Conservation (phyloP, 2,888 invertebrate species). For the Axea sp. region DNA sequence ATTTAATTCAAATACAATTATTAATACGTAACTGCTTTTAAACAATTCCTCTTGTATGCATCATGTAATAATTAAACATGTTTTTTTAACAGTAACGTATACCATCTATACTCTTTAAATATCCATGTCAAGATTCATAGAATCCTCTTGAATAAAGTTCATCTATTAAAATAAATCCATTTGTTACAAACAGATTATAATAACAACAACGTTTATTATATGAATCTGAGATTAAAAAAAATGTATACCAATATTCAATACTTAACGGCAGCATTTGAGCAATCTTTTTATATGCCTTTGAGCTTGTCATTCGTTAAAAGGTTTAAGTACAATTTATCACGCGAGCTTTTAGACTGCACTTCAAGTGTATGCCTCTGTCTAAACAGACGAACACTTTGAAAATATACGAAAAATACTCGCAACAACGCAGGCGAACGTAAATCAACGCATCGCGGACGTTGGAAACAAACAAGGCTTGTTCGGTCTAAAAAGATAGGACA, state of each 20-base stretch:
- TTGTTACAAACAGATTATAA: conserved; percentile 25
- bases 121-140: conserved; percentile 36
- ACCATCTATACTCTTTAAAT: too few species aligned
- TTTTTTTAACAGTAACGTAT: too few species aligned
- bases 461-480: conserved; percentile 63
- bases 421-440: conserved; percentile 64
- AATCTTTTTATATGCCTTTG: conserved; percentile 55
- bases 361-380: conserved; percentile 58
- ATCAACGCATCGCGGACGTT: conserved; percentile 61
- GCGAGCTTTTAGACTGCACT: conserved; percentile 63
- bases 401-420: conserved; percentile 61
- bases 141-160: conserved; percentile 6
- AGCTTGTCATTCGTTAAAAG: conserved; percentile 27
- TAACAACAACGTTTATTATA: not conserved
- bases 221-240: too few species aligned
- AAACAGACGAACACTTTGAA: conserved; percentile 59
- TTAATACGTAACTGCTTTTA: too few species aligned
- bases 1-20: too few species aligned
- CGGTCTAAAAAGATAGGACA: conserved; percentile 63
- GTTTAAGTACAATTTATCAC: conserved; percentile 20
- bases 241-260: not conserved
- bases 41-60: too few species aligned
- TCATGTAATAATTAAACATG: too few species aligned
- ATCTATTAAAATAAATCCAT: conserved; percentile 20
- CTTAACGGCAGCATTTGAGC: conserved; percentile 43